Evolutionary conservation across 2,888 invertebrate genomes (phyloP).

Genomic region (Tromatobia lineatoria): DNA sequence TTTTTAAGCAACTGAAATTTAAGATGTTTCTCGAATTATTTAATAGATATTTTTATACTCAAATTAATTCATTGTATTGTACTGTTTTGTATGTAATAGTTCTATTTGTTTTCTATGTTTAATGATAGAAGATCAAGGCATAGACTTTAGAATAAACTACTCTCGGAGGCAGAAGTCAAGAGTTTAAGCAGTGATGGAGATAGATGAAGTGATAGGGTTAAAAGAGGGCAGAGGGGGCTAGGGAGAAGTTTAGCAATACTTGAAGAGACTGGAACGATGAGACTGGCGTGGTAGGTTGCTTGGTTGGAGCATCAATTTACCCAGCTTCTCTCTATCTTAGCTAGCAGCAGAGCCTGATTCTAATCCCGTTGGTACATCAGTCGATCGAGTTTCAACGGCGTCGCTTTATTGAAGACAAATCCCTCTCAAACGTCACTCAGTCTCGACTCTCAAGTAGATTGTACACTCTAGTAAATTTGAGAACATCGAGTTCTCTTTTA

Average conservation of each 20-base stretch:
- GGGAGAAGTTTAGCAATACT: conserved; percentile 27
- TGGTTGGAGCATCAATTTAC: conserved; percentile 54
- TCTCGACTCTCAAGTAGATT: conserved; percentile 33
- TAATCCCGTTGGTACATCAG: conserved; percentile 67
- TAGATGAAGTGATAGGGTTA: conserved; percentile 38
- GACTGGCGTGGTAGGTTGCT: conserved; percentile 27
- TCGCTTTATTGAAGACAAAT: conserved; percentile 74
- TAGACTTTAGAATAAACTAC: neutral
- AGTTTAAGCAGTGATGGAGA: conserved; percentile 44
- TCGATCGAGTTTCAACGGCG: conserved; percentile 53
- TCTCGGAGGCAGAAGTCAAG: conserved; percentile 8
- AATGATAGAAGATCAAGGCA: neutral
- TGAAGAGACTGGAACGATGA: conserved; percentile 18
- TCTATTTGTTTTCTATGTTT: too few species aligned
- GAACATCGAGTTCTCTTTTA: conserved; percentile 7
- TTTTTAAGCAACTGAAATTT: too few species aligned
- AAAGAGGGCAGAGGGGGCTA: conserved; percentile 18
- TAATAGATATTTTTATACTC: too few species aligned
- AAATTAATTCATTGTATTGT: too few species aligned
- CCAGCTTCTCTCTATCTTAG: conserved; percentile 37
- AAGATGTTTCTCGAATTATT: too few species aligned
- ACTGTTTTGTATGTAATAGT: too few species aligned
- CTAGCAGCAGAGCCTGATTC: conserved; percentile 37
- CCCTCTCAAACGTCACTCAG: conserved; percentile 70
- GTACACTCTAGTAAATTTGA: conserved; percentile 15